Base-by-base conservation (phyloP, 1,140 invertebrate species). In the Ostrea edulis region DNA sequence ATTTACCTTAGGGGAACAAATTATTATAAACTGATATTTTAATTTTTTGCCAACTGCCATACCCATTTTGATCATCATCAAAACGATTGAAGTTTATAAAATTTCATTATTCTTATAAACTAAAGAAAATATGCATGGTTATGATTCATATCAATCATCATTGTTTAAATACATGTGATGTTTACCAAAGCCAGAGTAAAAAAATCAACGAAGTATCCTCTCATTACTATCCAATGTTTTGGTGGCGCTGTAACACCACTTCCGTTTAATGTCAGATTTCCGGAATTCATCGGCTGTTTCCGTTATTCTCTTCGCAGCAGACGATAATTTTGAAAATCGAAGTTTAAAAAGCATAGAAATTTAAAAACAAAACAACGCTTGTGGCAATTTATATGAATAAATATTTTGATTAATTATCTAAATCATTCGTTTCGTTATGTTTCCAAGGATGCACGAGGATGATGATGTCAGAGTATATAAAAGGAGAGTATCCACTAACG, bases 201-300 rank as follows among this genome's bases (percentile, higher is more conserved):
- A 87, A 86, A 83, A 71, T n/a, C 51, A 51, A 86, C 62, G 44
- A 29, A 52, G 52, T 35, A 25, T 86, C 44, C n/a, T 86, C 22
- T 77, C 85, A 77, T 77, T 77, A 77, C 68, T 77, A 77, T 77
- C 68, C 68, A 77, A 77, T 77, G 68, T 81, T 54, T 86, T 86
- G 71, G 77, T 86, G 65, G 71, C 65, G 71, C 85, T 86, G 54
- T 51, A 86, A 71, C 44, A 25, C 35, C 29, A 77, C 85, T 81
- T 86, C 85, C 65, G 85, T 44, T 82, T 86, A 52, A 86, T 77
- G 65, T 86, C 68, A 77, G 58, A 62, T 62, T 62, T 25, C 25
- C 68, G 68, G 22, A n/a, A 86, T 44, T 54, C 14, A 81, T 82
- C 65, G 71, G 65, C n/a, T 20, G n/a, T 55, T 81, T 81, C 58